Base-by-base conservation (phyloP, 2,113 vertebrate genomes). In the Delphinapterus leucas region DNA sequence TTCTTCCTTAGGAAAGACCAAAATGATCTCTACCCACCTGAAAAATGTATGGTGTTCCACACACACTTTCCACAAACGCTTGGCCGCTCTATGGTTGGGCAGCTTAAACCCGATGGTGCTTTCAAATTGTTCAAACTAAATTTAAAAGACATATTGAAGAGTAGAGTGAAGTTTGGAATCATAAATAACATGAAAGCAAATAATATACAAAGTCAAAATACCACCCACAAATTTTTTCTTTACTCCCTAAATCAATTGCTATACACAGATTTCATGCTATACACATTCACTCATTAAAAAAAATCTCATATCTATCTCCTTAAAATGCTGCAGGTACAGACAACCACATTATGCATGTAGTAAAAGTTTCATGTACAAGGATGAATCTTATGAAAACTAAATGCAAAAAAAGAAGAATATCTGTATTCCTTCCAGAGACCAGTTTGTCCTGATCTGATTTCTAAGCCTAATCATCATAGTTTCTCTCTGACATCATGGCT, bases 41-140 rank as follows among this genome's bases (percentile, higher is more conserved):
- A 99, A 99, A 99, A 99, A 99, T 2, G 99, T 99, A 76, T 99
- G 99, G 92, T 99, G 99, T 63, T 99, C 99, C 76, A 99, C 99
- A 77, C 99, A 99, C 28, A 99, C 99, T 98, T 99, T 99, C 99
- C 99, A 99, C 33, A 99, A 99, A 97, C 99, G 98, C 98, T 99
- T 99, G 95, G 99, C 99, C 86, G 99, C 99, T 82, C 99, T 99
- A 83, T 99, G 99, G 98, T 99, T 99, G 93, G 99, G 99, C 87
- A 99, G 98, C 96, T 99, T 99, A 99, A 99, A 99, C 53, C 99
- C 99, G 96, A 99, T 99, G 36, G 99, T 99, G 98, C 99, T 99
- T 98, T 99, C 99, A 98, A 99, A 99, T 96, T 99, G 99, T 98
- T 99, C 99, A 98, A 99, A 99, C 99, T 99, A 98, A 92, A 97